Base-by-base conservation (phyloP, 2,113 vertebrate species). In the Cebidichthys violaceus region DNA sequence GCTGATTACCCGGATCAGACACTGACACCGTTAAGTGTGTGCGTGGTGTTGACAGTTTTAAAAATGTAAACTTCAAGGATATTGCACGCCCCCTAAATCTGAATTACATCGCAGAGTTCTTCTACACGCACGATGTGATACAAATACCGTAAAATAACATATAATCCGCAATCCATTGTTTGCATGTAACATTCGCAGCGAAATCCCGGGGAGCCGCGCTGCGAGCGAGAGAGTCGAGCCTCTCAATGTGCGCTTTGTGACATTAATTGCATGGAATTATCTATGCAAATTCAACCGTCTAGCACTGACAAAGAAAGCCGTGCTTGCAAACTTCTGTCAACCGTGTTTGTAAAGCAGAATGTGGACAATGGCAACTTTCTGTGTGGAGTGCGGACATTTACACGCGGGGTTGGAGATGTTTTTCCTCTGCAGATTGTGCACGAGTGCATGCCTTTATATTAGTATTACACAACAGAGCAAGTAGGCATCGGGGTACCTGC, bases 321-420 rank as follows among this genome's bases (percentile, higher is more conserved):
- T 9, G 59, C 45, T 37, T 39, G 78, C 50, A 89, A 91, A 91
- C 79, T 86, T 64, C 11, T 81, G 52, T 65, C 47, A 64, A 0
- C 9, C 71, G 31, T 11, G 41, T 70, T 75, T n/a, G 6, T 27
- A 29, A 15, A 27, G 61, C 73, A 37, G 0, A 79, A 72, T 43
- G 55, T 43, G 29, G 15, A 78, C 65, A 22, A 70, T 33, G 14
- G 20, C 69, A 91, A 91, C 85, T 91, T 90, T 86, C 17, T 68
- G 22, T 55, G 37, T 3, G 33, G 22, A 62, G 73, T 29, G 75
- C n/a, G 71, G 41, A 62, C 31, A 59, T 75, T 65, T 74, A 24
- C 75, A 60, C 85, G 52, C 35, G 75, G 27, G 27, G 27, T 41
- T 68, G 35, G 10, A 29, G 60, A 33, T 50, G 20, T 33, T 43